Evolutionary conservation across 2,888 invertebrate species (phyloP), one percentile per base, ranked within the genome.

Genomic region (Cephus rjabovi): DNA sequence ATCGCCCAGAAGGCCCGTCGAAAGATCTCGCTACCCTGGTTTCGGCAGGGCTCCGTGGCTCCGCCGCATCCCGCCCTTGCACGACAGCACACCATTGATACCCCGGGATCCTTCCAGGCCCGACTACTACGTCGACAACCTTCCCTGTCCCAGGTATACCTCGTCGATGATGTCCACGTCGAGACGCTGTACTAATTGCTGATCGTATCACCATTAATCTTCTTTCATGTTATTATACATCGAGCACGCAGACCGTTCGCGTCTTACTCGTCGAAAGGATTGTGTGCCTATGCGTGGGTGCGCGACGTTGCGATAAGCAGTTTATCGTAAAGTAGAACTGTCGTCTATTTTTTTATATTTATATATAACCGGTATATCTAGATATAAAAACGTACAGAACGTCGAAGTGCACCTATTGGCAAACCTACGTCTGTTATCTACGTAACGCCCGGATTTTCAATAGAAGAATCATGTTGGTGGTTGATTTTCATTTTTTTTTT

Each of bases 1-100:
- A 90, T 90, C 37, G 89, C 87, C 91, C 94, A 95, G 90, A 96
- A 96, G 90, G 94, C 95, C 85, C 95, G 96, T 81, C 94, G 97
- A 88, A 97, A 97, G 92, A 97, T 97, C 87, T 97, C 97, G 78
- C 93, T 97, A 90, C 97, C 97, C 84, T 97, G 97, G 97, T 97
- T 97, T 92, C 94, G 97, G 77, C 97, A 97, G 92, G 95, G 95
- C 87, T 96, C 96, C 80, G 95, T 96, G 85, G 94, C 94, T 88
- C 93, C 94, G 87, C 94, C 95, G 77, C 96, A 96, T 92, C 95
- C 95, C 81, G 94, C 94, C 78, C 94, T 97, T 79, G 94, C 96
- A 81, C 94, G 97, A 78, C 97, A 97, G 92, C 97, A 97, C 92
- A 97, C 97, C 92, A 97, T 97, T 93, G 97, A 97, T 92, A 96